Base-by-base conservation (phyloP, 92 coral and sea anemone genomes). In the Scolanthus callimorphus region DNA sequence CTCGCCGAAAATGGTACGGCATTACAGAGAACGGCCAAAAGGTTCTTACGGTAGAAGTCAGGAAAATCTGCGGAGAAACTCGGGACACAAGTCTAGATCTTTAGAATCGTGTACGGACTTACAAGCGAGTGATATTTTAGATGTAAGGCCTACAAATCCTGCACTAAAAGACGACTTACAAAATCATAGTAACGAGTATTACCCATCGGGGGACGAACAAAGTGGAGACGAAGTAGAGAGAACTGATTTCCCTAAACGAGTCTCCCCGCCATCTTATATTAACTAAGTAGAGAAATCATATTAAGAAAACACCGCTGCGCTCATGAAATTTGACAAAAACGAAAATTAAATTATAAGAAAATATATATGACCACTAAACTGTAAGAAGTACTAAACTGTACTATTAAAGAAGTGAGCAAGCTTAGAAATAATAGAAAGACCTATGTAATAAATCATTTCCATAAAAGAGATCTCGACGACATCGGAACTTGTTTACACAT, bases 1-100 rank as follows among this genome's bases (percentile, higher is more conserved):
- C 60, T 81, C 86, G 39, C 96, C 96, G 27, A 88, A 83, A 38
- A 52, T 87, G 20, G 95, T 58, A 12, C 81, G 85, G 19, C 86
- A 83, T 25, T n/a, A n/a, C n/a, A 39, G 67, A 15, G 86, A 73
- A 46, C 47, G 95, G 25, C 96, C 96, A 1, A 80, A 85, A 25
- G 96, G 80, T 8, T 85, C 96, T 1, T 83, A 76, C 57, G 85
- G 90, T 22, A 56, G 96, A 58, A 49, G 51, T 22, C 60, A 60
- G 1, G 52, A 46, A 11, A 20, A 10, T 21, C 31, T 22, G 12
- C n/a, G 29, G 11, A 23, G n/a, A 59, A 51, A 59, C 51, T n/a
- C 1, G 0, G 39, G 12, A 13, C 12, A 26, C 25, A 31, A 38
- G 24, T 27, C 27, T 4, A 11, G 19, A 20, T 24, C 63, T 37